Conservation (phyloP, 2,113 vertebrate genomes). For the Dipodomys merriami region DNA sequence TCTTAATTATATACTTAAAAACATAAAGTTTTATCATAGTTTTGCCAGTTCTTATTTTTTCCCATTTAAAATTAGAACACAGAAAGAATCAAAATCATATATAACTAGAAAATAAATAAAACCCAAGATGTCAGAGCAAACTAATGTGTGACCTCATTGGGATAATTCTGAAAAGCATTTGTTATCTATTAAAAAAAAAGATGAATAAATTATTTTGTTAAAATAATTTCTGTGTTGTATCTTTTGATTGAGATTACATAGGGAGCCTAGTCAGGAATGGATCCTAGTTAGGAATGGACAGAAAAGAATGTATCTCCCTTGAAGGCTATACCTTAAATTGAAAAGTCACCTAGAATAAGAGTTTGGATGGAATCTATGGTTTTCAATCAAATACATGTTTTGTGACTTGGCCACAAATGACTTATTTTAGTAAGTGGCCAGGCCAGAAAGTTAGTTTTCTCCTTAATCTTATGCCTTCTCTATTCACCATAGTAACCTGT, state of each 20-base stretch:
- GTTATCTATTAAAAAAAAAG: neutral
- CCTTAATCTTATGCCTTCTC: constrained; percentile 16
- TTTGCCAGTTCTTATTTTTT: neutral
- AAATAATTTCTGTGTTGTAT: constrained; percentile 30
- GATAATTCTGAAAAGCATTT: neutral
- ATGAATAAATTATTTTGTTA: constrained; percentile 15
- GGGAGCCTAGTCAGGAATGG: neutral
- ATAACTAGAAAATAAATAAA: constrained; percentile 40
- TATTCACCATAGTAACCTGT: constrained; percentile 8
- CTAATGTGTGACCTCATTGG: neutral
- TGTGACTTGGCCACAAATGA: neutral
- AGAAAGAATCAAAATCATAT: neutral
- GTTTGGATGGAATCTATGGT: neutral
- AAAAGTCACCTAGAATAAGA: neutral
- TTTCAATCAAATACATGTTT: constrained; percentile 55
- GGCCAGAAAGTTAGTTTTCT: constrained; percentile 7
- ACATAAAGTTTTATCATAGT: constrained; percentile 3
- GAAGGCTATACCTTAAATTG: neutral
- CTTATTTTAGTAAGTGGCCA: neutral
- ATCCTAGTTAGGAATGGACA: neutral
- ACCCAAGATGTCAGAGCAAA: constrained; percentile 34
- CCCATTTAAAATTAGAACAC: neutral
- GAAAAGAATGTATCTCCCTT: neutral
- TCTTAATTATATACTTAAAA: constrained; percentile 50
- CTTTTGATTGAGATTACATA: neutral